Evolutionary conservation across 1,140 invertebrate species (phyloP), one percentile per base, ranked within the genome.

Genomic region (Ceratina calcarata): DNA sequence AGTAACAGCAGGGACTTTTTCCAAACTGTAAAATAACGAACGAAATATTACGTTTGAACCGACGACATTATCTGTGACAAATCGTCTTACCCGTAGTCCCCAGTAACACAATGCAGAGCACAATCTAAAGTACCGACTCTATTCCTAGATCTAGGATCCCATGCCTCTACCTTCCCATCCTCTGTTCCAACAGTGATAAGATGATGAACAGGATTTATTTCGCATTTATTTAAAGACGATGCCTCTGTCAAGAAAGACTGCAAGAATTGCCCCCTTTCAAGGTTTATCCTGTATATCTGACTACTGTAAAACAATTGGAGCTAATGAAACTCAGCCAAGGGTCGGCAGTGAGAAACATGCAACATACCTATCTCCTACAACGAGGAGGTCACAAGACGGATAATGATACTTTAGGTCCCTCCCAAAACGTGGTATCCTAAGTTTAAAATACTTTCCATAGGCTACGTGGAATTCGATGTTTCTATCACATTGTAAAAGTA

Each of bases 401-500:
- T 95, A 95, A 93, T 99, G 97, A 91, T 98, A 99, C 78, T 96
- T 95, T 93, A 99, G 94, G 92, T 99, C 99, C 79, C 98, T 94
- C 0, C 99, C 99, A 95, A 97, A 99, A 91, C 98, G 96, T 13
- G 99, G 99, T 87, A 99, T 98, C 83, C 99, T 93, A 4, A 99
- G 93, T 88, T 97, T 94, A 90, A 98, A 98, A 92, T 99, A 98
- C 66, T 97, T 94, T 0, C 99, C 99, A 93, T 96, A 95, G 77
- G 97, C 97, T 68, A 96, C 95, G 94, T 99, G 99, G 91, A 99
- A 97, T 94, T 99, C 99, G 66, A 99, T 94, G 93, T 97, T 98
- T 70, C 99, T 95, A 95, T 96, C 96, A 92, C 94, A 97, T 92
- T 97, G 96, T 61, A 97, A 90, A 91, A 97, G 97, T 22, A 97